A percentile compares a stretch with the other conserved stretches of the same genome.
These are phyloP conservation scores for Sarcophilus harrisii DNA, from an alignment of 2,797 vertebrate species.

Conservation along the genomic window DNA sequence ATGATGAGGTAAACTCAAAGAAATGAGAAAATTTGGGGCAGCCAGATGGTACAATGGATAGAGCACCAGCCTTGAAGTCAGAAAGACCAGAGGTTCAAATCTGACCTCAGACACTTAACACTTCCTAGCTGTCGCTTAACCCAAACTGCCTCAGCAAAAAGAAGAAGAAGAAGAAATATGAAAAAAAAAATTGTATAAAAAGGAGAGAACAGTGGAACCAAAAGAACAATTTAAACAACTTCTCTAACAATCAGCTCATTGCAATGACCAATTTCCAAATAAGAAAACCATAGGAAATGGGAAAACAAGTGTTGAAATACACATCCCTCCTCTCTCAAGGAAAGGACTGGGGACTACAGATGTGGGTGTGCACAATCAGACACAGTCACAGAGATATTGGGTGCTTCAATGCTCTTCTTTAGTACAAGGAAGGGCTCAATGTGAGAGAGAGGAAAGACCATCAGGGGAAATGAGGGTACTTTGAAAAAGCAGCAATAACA, in stretches of 20 bases:
- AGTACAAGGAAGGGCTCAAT: not conserved
- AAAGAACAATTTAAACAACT: not conserved
- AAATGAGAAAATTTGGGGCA: not conserved
- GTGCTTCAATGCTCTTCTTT: not conserved
- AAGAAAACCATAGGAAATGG: not conserved
- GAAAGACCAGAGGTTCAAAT: too few species aligned
- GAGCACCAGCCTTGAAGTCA: too few species aligned
- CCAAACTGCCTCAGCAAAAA: too few species aligned
- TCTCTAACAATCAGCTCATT: not conserved
- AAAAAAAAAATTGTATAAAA: not conserved
- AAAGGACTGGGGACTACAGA: not conserved
- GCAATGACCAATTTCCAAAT: not conserved
- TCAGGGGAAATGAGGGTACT: not conserved
- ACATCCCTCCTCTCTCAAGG: not conserved
- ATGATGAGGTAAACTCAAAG: not conserved
- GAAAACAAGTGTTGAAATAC: not conserved
- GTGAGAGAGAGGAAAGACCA: not conserved
- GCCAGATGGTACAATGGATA: too few species aligned
- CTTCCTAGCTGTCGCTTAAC: too few species aligned
- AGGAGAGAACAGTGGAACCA: not conserved
- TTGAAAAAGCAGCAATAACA: not conserved
- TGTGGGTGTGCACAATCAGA: not conserved
- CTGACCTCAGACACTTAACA: too few species aligned
- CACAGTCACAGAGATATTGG: not conserved
- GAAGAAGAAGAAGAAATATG: too few species aligned